Percentiles rank a stretch among this genome's conserved stretches.
phyloP scores from a whole-genome alignment of 2,113 vertebrate species.

The Athene noctua region DNA sequence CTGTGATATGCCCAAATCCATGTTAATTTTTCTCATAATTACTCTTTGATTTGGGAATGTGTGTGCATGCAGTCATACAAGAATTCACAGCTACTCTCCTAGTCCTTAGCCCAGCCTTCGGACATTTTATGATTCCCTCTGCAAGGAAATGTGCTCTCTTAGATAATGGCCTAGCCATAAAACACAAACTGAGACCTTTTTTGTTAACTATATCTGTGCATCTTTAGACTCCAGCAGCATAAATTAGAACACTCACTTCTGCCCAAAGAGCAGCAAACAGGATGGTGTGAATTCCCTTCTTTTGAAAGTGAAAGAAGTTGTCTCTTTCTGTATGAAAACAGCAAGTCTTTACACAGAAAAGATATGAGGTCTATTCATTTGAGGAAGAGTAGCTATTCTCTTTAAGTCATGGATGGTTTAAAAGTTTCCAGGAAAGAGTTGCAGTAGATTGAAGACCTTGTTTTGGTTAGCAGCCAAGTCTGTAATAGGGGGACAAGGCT shows the following conservation, averaged over 20 bases:
- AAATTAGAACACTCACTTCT: background rate
- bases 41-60: background rate
- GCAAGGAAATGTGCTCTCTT: background rate
- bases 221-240: background rate
- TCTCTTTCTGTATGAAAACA: background rate
- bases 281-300: background rate
- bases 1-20: background rate
- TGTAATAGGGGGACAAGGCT: background rate
- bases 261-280: constrained; percentile 4
- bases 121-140: background rate
- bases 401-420: background rate
- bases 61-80: background rate
- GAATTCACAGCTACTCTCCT: background rate
- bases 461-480: background rate
- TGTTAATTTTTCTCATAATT: background rate
- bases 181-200: background rate
- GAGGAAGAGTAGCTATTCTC: background rate
- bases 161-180: background rate
- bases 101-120: background rate
- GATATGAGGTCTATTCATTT: background rate
- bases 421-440: constrained; percentile 9
- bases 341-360: background rate
- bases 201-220: background rate
- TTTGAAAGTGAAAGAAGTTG: constrained; percentile 21
- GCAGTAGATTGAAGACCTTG: background rate